Conservation (phyloP, 2,113 vertebrate genomes). For the Phrynosoma platyrhinos region DNA sequence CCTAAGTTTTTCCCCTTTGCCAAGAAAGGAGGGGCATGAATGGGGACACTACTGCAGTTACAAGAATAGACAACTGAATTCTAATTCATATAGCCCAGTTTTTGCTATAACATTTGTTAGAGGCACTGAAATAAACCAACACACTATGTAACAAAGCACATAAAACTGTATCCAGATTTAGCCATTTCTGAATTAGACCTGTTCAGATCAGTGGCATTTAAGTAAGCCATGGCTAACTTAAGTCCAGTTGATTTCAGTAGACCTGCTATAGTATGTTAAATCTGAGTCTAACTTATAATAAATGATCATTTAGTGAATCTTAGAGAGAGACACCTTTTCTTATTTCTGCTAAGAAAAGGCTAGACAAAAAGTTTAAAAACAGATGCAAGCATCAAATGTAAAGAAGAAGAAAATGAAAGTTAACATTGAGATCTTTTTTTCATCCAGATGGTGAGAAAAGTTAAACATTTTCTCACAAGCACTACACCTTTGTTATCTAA, state of each 20-base stretch:
- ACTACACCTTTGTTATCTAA: slow-evolving; percentile 64
- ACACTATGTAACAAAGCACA: neutral
- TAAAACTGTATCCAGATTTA: neutral
- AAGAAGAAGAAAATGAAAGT: slow-evolving; percentile 24
- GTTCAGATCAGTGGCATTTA: neutral
- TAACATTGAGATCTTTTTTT: slow-evolving; percentile 65
- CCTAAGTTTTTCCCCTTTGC: slow-evolving; percentile 71
- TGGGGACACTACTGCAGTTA: neutral
- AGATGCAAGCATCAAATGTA: slow-evolving; percentile 61
- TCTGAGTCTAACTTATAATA: neutral
- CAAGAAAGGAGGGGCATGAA: neutral
- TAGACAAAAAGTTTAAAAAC: slow-evolving; percentile 69
- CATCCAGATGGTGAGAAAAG: slow-evolving; percentile 55
- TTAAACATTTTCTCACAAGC: slow-evolving; percentile 66
- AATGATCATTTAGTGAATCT: neutral
- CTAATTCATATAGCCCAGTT: neutral
- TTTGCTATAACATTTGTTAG: neutral
- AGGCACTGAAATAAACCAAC: neutral
- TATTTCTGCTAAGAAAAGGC: slow-evolving; percentile 26
- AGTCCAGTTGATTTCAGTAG: neutral
- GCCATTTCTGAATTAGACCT: neutral
- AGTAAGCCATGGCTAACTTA: neutral
- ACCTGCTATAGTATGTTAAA: neutral
- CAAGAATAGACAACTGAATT: neutral
- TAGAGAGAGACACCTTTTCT: slow-evolving; percentile 30